Percentiles rank a stretch among this genome's conserved stretches.
phyloP scores from a whole-genome alignment of 2,888 invertebrate species.

The Sisyra nigra region DNA sequence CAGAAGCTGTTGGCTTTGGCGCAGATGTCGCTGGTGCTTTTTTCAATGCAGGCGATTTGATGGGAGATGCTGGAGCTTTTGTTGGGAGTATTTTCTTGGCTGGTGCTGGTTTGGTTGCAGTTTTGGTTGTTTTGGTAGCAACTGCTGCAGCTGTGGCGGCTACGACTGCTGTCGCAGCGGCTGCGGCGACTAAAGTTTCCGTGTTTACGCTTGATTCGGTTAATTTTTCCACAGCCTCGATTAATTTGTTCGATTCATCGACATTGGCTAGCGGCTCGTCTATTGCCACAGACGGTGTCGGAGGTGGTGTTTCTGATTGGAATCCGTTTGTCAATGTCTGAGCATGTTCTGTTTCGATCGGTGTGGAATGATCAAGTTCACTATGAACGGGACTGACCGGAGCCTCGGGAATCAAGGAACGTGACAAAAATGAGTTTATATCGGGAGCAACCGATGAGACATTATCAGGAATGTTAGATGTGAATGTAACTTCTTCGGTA shows the following conservation, averaged over 20 bases:
- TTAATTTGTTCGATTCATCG: slow-evolving; percentile 10
- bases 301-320: slow-evolving; percentile 9
- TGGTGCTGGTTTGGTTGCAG: slow-evolving; percentile 11
- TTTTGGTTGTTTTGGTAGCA: slow-evolving; percentile 15
- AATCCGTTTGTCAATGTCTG: slow-evolving; percentile 3
- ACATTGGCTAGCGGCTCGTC: slow-evolving; percentile 6
- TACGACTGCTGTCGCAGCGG: slow-evolving; percentile 18
- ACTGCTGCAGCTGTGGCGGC: slow-evolving; percentile 22
- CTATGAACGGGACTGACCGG: background rate
- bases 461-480: background rate
- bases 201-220: slow-evolving; percentile 18
- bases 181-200: slow-evolving; percentile 18
- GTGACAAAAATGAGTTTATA: slow-evolving; percentile 2
- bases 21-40: slow-evolving; percentile 12
- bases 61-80: slow-evolving; percentile 11
- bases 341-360: slow-evolving; percentile 7
- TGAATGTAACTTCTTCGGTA: background rate
- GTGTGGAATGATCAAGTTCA: slow-evolving; percentile 6
- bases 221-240: slow-evolving; percentile 18
- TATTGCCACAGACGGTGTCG: slow-evolving; percentile 9
- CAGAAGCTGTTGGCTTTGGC: slow-evolving; percentile 8
- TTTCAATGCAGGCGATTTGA: slow-evolving; percentile 10
- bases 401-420: slow-evolving; percentile 1
- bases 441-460: background rate
- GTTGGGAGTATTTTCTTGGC: slow-evolving; percentile 15